Evolutionary conservation across 2,888 invertebrate genomes (phyloP), one percentile per base, ranked within the genome.

Genomic region (Nemapogon koenigi): DNA sequence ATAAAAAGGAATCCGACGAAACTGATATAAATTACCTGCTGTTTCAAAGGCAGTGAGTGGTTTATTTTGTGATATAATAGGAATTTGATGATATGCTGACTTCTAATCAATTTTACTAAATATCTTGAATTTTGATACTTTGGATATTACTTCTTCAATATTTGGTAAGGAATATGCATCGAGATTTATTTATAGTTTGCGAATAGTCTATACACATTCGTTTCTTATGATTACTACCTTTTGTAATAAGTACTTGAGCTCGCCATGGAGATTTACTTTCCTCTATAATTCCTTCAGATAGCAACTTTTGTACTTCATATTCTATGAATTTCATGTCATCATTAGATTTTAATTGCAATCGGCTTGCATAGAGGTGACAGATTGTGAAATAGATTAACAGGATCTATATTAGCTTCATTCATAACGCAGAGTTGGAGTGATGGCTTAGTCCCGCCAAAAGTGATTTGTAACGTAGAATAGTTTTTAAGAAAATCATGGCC

Each of bases 141-240:
- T n/a, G n/a, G n/a, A n/a, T n/a, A n/a, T n/a, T n/a, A n/a, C n/a
- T n/a, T n/a, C n/a, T n/a, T n/a, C n/a, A n/a, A n/a, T n/a, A n/a
- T n/a, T n/a, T n/a, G n/a, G n/a, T n/a, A n/a, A n/a, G n/a, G n/a
- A n/a, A n/a, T n/a, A n/a, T n/a, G n/a, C n/a, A n/a, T n/a, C n/a
- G n/a, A n/a, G n/a, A n/a, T n/a, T n/a, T 38, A 39, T 39, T 7
- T 29, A 15, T 14, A 26, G 16, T 30, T 30, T 16, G 31, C 3
- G 14, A 16, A 10, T 30, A 15, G 16, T 30, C 31, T 13, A 15
- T 30, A 3, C 13, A n/a, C 16, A 30, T 30, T 15, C 31, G 31
- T 16, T 30, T 30, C 15, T 14, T 30, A 30, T 30, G 14, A 15
- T 30, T 13, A 10, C 16, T 16, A 30, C 16, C 16, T 30, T 13